phyloP scores from a whole-genome alignment of 2,888 invertebrate species.

The Napeogenes sylphis region DNA sequence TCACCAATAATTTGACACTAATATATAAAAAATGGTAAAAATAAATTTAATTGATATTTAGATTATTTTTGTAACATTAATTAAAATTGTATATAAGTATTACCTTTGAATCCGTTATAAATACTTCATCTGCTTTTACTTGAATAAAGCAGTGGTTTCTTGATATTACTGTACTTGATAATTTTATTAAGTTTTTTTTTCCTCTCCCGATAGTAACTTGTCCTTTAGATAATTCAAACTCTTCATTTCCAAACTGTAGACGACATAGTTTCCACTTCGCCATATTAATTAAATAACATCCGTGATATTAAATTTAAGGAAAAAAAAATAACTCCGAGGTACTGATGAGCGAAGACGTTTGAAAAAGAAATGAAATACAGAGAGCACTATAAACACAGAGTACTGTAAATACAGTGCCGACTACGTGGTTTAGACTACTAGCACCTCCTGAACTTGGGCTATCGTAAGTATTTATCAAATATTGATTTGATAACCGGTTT shows the following conservation, averaged over 20 bases:
- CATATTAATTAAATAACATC: slow-evolving; percentile 42
- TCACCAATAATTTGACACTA: too few relatives aligned
- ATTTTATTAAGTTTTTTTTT: slow-evolving; percentile 49
- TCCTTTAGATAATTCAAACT: slow-evolving; percentile 51
- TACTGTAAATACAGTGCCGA: too few relatives aligned
- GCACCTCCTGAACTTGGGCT: too few relatives aligned
- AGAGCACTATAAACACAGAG: too few relatives aligned
- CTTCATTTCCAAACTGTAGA: slow-evolving; percentile 52
- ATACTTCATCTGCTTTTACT: slow-evolving; percentile 47
- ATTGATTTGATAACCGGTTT: too few relatives aligned
- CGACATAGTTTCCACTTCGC: slow-evolving; percentile 62
- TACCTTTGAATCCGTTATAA: slow-evolving; percentile 63
- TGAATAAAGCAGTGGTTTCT: slow-evolving; percentile 60
- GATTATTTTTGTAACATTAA: neutral
- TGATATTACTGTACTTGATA: slow-evolving; percentile 62
- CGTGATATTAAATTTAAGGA: neutral
- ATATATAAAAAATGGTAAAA: too few relatives aligned
- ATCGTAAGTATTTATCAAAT: too few relatives aligned
- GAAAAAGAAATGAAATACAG: too few relatives aligned
- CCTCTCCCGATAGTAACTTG: slow-evolving; percentile 61
- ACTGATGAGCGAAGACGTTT: too few relatives aligned
- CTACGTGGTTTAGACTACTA: too few relatives aligned
- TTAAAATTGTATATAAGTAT: slow-evolving; percentile 4
- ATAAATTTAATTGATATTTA: too few relatives aligned
- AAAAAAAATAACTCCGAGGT: too few relatives aligned